Evolutionary conservation across 2,113 vertebrate species (phyloP).

Genomic region (Catharus bicknelli): DNA sequence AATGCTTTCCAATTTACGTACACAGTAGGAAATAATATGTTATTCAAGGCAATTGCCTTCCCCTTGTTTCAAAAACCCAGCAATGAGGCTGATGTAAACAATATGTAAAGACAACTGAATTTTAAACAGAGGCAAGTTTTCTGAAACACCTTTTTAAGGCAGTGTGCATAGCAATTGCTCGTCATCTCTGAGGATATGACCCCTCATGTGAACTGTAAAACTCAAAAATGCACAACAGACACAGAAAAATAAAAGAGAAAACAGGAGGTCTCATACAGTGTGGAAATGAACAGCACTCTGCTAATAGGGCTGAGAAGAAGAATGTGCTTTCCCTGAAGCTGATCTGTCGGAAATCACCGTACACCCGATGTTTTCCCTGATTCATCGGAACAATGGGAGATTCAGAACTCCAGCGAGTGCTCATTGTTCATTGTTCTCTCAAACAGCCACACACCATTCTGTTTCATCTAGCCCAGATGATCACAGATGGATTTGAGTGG

Average conservation of each 20-base stretch:
- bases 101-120: neutral
- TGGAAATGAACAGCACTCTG: constrained; percentile 9
- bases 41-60: constrained; percentile 24
- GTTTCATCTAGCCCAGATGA: neutral
- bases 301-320: constrained; percentile 31
- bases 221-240: neutral
- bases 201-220: neutral
- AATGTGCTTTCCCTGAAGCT: constrained; percentile 18
- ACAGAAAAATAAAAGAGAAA: neutral
- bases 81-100: constrained; percentile 17
- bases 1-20: constrained; percentile 8
- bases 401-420: constrained; percentile 40
- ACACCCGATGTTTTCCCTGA: constrained; percentile 55
- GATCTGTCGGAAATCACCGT: constrained; percentile 57
- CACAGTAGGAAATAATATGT: constrained; percentile 8
- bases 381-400: constrained; percentile 55
- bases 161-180: neutral
- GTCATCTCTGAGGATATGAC: neutral
- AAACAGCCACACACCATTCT: neutral
- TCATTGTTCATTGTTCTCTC: constrained; percentile 57
- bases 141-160: neutral
- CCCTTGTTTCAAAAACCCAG: neutral
- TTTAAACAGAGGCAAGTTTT: neutral
- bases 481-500: constrained; percentile 24
- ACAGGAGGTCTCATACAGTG: neutral